Evolutionary conservation across 2,888 invertebrate species (phyloP), one percentile per base, ranked within the genome.

Genomic region (Stramonita haemastoma): DNA sequence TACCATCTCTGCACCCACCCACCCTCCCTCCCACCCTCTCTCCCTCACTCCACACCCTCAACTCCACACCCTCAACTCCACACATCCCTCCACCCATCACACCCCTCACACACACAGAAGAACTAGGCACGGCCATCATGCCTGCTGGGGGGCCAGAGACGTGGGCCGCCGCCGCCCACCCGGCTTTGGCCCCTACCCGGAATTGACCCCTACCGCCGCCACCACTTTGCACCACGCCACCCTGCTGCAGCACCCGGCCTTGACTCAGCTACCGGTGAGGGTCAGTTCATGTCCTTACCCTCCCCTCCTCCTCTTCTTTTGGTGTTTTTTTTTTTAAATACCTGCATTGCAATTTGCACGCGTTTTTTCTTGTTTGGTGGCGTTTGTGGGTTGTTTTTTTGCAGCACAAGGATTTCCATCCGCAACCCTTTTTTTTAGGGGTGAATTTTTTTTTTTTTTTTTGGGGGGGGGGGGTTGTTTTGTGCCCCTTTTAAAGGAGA

Each of bases 71-170:
- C 46, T 22, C 83, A 4, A 36, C 29, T 22, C 13, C 46, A 46
- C 83, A 46, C 79, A 34, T 17, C 29, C 79, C 22, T 5, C 32
- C 11, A 79, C 22, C 17, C 13, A 29, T 4, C 79, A 11, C 79
- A 34, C 79, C 17, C 73, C 84, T 29, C 84, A 46, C 46, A 56
- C 84, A 57, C 84, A 85, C 95, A 96, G 96, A 96, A 94, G 99
- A 99, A 97, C 97, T 99, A 97, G 98, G 98, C 91, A 94, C 95
- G 95, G 98, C 98, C 95, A 98, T 99, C 97, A 98, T 99, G 97
- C 98, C 98, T 94, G 81, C 81, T 4, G 98, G 98, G 93, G 98
- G 98, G 94, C 98, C 98, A 91, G 99, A 99, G 97, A 97, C 99
- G 96, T 99, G 99, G 99, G 96, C 96, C 73, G 98, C 98, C 96